These are phyloP conservation scores for Cataglyphis altisquamis DNA, from an alignment of 2,888 invertebrate genomes.

Conservation along the genomic window DNA sequence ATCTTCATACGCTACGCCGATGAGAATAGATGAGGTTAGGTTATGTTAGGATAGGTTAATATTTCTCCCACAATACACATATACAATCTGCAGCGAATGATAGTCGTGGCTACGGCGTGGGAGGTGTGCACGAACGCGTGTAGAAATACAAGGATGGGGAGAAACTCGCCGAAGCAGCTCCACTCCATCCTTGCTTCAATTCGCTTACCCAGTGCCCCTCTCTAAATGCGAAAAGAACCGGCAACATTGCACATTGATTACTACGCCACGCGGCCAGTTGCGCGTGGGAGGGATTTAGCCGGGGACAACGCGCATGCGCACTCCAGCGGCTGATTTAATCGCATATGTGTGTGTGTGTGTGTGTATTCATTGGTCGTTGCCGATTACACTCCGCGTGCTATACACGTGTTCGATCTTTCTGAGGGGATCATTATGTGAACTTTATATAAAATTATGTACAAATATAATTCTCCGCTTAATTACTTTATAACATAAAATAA, in stretches of 20 bases:
- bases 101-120: neutral
- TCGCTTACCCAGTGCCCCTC: constrained; percentile 49
- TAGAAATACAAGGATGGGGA: constrained; percentile 36
- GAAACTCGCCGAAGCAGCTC: constrained; percentile 52
- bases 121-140: neutral
- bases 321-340: constrained; percentile 72
- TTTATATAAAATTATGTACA: neutral
- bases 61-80: constrained; percentile 52
- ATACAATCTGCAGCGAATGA: constrained; percentile 57
- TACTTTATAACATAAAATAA: neutral
- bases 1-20: constrained; percentile 79
- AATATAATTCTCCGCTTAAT: neutral
- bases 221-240: constrained; percentile 75
- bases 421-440: neutral
- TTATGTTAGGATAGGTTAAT: constrained; percentile 6
- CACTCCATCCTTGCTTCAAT: constrained; percentile 53
- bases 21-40: constrained; percentile 24
- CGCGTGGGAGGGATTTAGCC: constrained; percentile 76
- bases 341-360: constrained; percentile 76
- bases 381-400: constrained; percentile 27
- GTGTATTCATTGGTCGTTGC: constrained; percentile 64
- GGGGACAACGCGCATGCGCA: constrained; percentile 83
- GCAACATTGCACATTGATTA: constrained; percentile 85
- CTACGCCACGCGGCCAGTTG: constrained; percentile 85
- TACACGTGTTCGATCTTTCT: constrained; percentile 25